Conservation (phyloP, 2,113 vertebrate genomes). For the Dermatemys mawii region DNA sequence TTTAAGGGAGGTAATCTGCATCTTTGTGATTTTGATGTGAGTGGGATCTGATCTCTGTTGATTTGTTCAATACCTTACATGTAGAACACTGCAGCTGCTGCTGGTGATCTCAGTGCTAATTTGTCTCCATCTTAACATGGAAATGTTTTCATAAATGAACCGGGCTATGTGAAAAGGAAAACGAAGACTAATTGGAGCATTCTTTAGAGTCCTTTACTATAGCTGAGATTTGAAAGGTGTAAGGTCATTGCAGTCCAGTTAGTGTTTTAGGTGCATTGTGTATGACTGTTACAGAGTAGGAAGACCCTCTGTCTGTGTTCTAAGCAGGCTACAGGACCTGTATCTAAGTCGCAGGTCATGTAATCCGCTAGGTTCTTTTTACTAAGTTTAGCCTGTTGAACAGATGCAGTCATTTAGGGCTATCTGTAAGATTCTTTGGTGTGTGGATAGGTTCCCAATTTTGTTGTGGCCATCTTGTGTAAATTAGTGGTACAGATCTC, state of each 20-base stretch:
- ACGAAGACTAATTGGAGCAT: neutral
- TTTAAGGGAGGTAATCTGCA: slow-evolving; percentile 27
- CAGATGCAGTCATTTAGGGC: neutral
- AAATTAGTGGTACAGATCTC: neutral
- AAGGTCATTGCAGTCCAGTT: neutral
- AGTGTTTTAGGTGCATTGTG: rapidly evolving
- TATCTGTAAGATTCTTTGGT: neutral
- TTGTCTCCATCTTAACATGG: slow-evolving; percentile 23
- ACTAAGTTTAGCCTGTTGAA: neutral
- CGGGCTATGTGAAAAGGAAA: neutral
- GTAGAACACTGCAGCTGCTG: slow-evolving; percentile 51
- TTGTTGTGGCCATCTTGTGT: neutral
- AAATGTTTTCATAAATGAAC: neutral
- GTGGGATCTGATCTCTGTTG: neutral
- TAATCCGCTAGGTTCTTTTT: neutral
- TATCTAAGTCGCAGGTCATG: neutral
- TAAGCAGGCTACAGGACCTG: neutral
- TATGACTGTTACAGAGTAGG: neutral
- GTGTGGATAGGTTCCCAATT: neutral
- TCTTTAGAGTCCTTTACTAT: neutral
- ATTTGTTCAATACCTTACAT: neutral
- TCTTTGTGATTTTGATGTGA: slow-evolving; percentile 27
- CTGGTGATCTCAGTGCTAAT: slow-evolving; percentile 9
- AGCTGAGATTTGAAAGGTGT: neutral
- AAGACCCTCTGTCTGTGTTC: neutral